Base-by-base conservation (phyloP, 2,888 invertebrate species). In the Agriotes lineatus region DNA sequence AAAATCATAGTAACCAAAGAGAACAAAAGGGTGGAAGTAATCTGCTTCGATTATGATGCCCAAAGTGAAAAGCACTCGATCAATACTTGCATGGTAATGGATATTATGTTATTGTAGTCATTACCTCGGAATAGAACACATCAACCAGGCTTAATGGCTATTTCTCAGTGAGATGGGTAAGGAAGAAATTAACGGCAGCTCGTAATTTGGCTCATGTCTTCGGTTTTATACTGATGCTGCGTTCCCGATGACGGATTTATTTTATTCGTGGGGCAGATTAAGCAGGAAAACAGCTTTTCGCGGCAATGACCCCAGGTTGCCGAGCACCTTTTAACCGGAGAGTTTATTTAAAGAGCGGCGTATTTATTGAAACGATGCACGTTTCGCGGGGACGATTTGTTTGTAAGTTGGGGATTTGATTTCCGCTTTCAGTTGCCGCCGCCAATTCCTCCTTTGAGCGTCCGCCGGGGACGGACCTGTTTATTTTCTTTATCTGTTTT, bases 401-500 rank as follows among this genome's bases (percentile, higher is more conserved):
- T 33, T 33, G 12, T n/a, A 16, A 16, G 2, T 30, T 52, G 10
- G 22, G 33, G 16, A 52, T 52, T 52, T 52, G 22, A 25, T 52
- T 52, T 52, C 52, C 14, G 33, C 25, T 52, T 33, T 10, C 18
- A 2, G 18, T 19, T 48, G 10, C 9, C 20, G 20, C 10, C 20
- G 20, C 44, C 44, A 44, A 20, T 48, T 48, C 22, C 22, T 48
- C 22, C 10, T 45, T 48, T 48, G 22, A 22, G 19, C 12, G 48
- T 48, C 48, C 25, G n/a, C 22, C 3, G 48, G 48, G 48, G 48
- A 22, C 5, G 10, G 48, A 48, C 33, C 52, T 56, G 56, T 56
- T 56, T 56, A 56, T 56, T 56, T 56, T 56, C 37, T 56, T 39
- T 20, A 14, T 35, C 56, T 56, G 39, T 56, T 56, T 56, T 22